Evolutionary conservation across 2,888 invertebrate genomes (phyloP), one percentile per base, ranked within the genome.

Genomic region (Helicoverpa assulta): DNA sequence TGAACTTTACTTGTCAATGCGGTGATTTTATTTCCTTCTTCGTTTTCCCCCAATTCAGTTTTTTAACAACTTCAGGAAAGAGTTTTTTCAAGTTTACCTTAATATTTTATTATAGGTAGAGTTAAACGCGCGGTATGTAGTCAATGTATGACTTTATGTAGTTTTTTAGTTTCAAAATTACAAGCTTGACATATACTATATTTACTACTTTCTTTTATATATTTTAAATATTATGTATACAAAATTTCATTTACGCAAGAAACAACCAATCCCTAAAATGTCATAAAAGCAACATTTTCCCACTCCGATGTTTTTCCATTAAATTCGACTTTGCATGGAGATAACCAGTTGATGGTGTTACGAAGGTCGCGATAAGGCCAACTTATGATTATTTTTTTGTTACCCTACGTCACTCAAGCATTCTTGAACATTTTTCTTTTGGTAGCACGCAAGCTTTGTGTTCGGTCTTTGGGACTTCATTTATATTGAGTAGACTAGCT

Each of bases 331-430:
- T 82, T 70, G 81, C 81, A 58, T 83, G 77, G 57, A 76, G 81
- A 80, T 74, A 81, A 67, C 70, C 26, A 74, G 63, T 56, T 83
- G 81, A 83, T 81, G 73, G 81, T 80, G 80, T 76, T 77, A 80
- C 67, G 77, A 82, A 82, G 60, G 79, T 76, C 40, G 65, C 77
- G 81, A 81, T 82, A 81, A 81, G 67, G 69, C 58, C 54, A 81
- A 80, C 83, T 83, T 80, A 68, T 73, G 77, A 82, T 81, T 81
- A 82, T 80, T 83, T 79, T 79, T 77, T 77, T 82, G 71, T 83
- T 72, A 72, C 80, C 77, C 70, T 54, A 66, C 83, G 83, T 81
- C 83, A 80, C 65, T 80, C 81, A 80, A 57, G 63, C 66, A 68
- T 70, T 68, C 68, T 68, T 67, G 64, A 52, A 51, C 72, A 57